These are phyloP conservation scores for silkworm (Bombyx mori) DNA, from an alignment of 1,140 invertebrate species.

Conservation along the genomic window DNA sequence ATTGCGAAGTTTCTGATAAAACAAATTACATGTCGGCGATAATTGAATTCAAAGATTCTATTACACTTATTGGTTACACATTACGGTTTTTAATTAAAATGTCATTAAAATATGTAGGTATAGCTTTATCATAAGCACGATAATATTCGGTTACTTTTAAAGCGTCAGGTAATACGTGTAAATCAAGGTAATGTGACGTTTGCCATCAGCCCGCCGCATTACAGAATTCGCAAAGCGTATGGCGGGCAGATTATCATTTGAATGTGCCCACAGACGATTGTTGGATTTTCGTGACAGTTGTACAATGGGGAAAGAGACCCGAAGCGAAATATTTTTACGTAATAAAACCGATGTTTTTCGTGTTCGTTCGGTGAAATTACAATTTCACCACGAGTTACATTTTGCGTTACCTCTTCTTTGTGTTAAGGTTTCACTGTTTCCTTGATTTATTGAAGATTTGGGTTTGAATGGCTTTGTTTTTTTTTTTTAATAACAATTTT, in stretches of 20 bases:
- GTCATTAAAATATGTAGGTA: too few species aligned
- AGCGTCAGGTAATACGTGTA: conserved; percentile 42
- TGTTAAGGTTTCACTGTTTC: background rate
- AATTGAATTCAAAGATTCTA: too few species aligned
- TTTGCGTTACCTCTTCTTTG: background rate
- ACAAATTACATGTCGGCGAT: too few species aligned
- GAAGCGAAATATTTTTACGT: conserved; percentile 32
- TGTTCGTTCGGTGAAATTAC: conserved; percentile 22
- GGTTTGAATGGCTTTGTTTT: too few species aligned
- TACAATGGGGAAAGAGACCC: conserved; percentile 30
- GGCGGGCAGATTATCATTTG: conserved; percentile 51
- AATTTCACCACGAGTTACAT: conserved; percentile 20
- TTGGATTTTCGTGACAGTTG: conserved; percentile 44
- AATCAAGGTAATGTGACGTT: conserved; percentile 59
- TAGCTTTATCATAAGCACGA: too few species aligned
- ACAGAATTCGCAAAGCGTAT: conserved; percentile 47
- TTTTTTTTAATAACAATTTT: too few species aligned
- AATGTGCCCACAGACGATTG: conserved; percentile 51
- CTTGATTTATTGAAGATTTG: too few species aligned
- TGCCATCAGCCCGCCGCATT: conserved; percentile 30
- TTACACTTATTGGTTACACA: too few species aligned
- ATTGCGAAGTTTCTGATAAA: too few species aligned
- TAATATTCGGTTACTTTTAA: too few species aligned
- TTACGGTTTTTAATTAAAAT: too few species aligned
- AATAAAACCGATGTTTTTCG: conserved; percentile 24